Conservation (phyloP, 2,888 invertebrate species). For the Punctoribates punctum region DNA sequence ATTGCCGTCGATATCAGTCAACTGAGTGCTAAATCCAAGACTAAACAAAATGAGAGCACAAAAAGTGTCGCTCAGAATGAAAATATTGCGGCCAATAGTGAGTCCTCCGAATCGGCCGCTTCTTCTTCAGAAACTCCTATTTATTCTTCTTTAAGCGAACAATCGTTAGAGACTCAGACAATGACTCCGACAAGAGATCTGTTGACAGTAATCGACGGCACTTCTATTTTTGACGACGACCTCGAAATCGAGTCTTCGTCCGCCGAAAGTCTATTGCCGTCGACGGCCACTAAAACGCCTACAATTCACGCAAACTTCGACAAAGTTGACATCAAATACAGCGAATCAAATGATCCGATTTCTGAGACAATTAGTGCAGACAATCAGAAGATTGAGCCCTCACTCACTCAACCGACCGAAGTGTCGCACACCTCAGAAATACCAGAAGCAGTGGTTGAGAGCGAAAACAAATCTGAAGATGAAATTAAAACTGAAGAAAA, state of each 20-base stretch:
- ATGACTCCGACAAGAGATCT: background rate
- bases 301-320: background rate
- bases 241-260: background rate
- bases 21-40: background rate
- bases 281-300: constrained; percentile 24
- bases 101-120: background rate
- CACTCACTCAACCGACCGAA: no score
- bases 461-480: background rate
- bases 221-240: background rate
- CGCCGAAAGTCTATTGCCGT: background rate
- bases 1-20: background rate
- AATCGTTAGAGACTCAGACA: background rate
- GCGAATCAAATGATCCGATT: background rate
- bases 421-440: no score
- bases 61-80: background rate
- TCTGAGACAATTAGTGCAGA: background rate
- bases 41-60: background rate
- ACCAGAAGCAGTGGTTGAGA: background rate
- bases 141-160: background rate
- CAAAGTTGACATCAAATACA: background rate
- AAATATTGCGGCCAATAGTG: background rate
- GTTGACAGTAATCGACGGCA: constrained; percentile 2
- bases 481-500: background rate
- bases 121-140: background rate
- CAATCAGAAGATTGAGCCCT: no score